Evolutionary conservation across 2,888 invertebrate species (phyloP).

Genomic region (Volucella inflata): DNA sequence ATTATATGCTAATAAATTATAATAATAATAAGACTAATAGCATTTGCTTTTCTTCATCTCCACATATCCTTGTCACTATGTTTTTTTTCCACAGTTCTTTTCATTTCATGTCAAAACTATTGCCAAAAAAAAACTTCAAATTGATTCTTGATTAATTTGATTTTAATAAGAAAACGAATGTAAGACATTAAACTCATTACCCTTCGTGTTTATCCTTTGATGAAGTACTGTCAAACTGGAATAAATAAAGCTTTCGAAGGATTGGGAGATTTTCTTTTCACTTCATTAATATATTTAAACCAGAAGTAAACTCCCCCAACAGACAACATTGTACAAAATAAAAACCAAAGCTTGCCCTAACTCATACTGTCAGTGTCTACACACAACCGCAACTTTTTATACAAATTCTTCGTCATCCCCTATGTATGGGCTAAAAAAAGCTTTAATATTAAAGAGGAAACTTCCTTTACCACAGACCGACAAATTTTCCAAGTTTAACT

Average conservation of each 20-base stretch:
- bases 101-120: neutral
- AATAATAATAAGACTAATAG: no score
- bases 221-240: neutral
- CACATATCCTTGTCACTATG: neutral
- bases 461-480: neutral
- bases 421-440: conserved; percentile 40
- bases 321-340: neutral
- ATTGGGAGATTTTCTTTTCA: neutral
- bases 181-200: no score
- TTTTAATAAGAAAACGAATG: no score
- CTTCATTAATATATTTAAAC: neutral
- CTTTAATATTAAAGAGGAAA: conserved; percentile 60
- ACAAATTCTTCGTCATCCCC: conserved; percentile 24
- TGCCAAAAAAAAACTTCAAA: no score
- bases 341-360: neutral
- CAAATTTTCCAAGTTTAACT: conserved; percentile 8
- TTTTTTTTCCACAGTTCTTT: neutral
- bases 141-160: no score
- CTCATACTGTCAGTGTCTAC: conserved; percentile 9
- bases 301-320: neutral
- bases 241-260: neutral
- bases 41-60: no score
- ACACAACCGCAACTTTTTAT: neutral
- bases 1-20: no score
- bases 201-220: neutral